Evolutionary conservation across 1,140 invertebrate species (phyloP), one percentile per base, ranked within the genome.

Genomic region (Tetramorium parvispinum): DNA sequence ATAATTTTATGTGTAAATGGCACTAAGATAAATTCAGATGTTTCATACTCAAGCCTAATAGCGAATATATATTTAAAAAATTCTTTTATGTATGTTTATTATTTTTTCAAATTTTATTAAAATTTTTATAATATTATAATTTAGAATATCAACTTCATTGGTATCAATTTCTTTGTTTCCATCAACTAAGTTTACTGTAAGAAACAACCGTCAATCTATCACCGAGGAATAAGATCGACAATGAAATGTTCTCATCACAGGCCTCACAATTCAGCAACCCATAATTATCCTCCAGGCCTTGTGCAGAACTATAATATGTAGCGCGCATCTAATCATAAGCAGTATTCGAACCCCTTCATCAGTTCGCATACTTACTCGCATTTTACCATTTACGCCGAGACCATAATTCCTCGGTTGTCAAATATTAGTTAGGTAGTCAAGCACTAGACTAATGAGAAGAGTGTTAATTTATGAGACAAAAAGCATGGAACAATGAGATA

Each of bases 401-500:
- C 71, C 70, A 86, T 90, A 88, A 92, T 88, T 91, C 83, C 68
- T 82, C 49, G 78, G 66, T 37, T 90, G 77, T 90, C 75, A 91
- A 92, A 93, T 87, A 73, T 78, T 82, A 89, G 83, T 87, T n/a
- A n/a, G n/a, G n/a, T n/a, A n/a, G n/a, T n/a, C n/a, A n/a, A n/a
- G n/a, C n/a, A n/a, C n/a, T n/a, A n/a, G 79, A 91, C 88, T 89
- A 92, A 91, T 92, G 90, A 92, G 88, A 70, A 89, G 86, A 87
- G 87, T 86, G 88, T 91, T 93, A 91, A 93, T 93, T 93, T 92
- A 92, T 93, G 87, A 88, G 76, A 85, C 88, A 78, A 86, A 89
- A 91, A 89, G 76, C 85, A 59, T 10, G n/a, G 79, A 85, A 92
- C 91, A 91, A 93, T 91, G 87, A 85, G 90, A 87, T 49, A 75